Evolutionary conservation across 2,888 invertebrate genomes (phyloP).

Genomic region (Myopa testacea): DNA sequence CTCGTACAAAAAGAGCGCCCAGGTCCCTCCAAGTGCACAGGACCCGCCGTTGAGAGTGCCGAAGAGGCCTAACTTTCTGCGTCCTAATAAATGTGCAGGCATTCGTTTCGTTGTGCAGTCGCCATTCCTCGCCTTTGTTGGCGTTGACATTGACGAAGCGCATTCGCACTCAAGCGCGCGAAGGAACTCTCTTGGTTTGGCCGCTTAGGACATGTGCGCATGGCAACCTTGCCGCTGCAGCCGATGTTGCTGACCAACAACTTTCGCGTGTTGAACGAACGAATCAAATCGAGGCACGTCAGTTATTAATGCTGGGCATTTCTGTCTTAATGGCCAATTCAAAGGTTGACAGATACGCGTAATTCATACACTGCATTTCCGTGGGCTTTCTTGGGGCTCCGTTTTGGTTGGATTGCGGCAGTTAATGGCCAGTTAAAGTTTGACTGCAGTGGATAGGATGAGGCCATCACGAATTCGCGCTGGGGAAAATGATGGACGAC

Average conservation of each 20-base stretch:
- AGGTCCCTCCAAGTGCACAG: neutral
- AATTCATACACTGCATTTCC: slow-evolving; percentile 62
- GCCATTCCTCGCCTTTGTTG: slow-evolving; percentile 56
- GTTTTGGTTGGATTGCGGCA: neutral
- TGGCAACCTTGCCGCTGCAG: slow-evolving; percentile 35
- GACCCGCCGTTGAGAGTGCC: slow-evolving; percentile 28
- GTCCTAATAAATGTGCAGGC: slow-evolving; percentile 55
- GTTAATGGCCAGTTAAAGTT: slow-evolving; percentile 17
- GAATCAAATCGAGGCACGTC: slow-evolving; percentile 67
- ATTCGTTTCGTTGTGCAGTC: slow-evolving; percentile 45
- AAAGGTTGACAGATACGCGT: slow-evolving; percentile 68
- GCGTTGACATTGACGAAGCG: slow-evolving; percentile 65
- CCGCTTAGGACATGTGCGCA: slow-evolving; percentile 27
- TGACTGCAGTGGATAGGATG: slow-evolving; percentile 59
- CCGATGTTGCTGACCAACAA: slow-evolving; percentile 36
- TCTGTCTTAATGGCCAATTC: slow-evolving; percentile 69
- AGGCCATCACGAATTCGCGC: slow-evolving; percentile 60
- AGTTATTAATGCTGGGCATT: slow-evolving; percentile 69
- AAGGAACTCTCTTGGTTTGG: slow-evolving; percentile 9
- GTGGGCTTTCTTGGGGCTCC: slow-evolving; percentile 6
- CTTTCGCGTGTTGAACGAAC: slow-evolving; percentile 52
- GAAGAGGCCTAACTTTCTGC: neutral
- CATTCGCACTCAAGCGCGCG: slow-evolving; percentile 42
- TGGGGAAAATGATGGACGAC: slow-evolving; percentile 44
- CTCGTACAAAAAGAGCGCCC: neutral